These are phyloP conservation scores for Jaculus jaculus DNA, from an alignment of 2,113 vertebrate genomes.

Conservation along the genomic window DNA sequence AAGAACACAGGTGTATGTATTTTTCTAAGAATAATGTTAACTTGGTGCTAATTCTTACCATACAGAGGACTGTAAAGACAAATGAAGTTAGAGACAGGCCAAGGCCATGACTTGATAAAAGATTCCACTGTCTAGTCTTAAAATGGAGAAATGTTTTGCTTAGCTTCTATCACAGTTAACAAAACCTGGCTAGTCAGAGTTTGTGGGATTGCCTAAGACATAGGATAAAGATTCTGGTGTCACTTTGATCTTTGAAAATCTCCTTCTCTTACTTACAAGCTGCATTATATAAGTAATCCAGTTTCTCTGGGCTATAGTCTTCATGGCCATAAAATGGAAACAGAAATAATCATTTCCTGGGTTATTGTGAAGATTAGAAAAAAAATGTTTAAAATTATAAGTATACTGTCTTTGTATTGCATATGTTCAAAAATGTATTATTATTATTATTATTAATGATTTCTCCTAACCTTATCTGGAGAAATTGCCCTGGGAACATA, in stretches of 20 bases:
- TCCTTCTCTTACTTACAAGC: neutral
- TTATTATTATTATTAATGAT: neutral
- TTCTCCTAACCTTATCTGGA: neutral
- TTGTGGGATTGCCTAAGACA: neutral
- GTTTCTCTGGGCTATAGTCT: neutral
- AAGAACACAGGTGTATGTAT: neutral
- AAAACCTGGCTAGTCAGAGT: neutral
- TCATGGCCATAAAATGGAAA: neutral
- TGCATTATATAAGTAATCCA: neutral
- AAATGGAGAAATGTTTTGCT: neutral
- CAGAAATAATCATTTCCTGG: neutral
- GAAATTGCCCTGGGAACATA: neutral
- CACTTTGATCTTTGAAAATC: neutral
- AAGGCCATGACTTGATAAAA: neutral
- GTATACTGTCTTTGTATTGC: neutral
- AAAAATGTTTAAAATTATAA: slow-evolving; percentile 4
- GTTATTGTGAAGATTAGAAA: neutral
- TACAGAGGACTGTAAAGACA: neutral
- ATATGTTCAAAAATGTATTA: neutral
- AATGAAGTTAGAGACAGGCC: neutral
- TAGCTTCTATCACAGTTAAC: neutral
- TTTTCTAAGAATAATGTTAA: neutral
- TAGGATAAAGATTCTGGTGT: neutral
- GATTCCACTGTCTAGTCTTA: neutral
- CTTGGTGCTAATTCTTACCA: neutral